phyloP scores from a whole-genome alignment of 2,797 vertebrate species.

The Moxostoma hubbsi region DNA sequence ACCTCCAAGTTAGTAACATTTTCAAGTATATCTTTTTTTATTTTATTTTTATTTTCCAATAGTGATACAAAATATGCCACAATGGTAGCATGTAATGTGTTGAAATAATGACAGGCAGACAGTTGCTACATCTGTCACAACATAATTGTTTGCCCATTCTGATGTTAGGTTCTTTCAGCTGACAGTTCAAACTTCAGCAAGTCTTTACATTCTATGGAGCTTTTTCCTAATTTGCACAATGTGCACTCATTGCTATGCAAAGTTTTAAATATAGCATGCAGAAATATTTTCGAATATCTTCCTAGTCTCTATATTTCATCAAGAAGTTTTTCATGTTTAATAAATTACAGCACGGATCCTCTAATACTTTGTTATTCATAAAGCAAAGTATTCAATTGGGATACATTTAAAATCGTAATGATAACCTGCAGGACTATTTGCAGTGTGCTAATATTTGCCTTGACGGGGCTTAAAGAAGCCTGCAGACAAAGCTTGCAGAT shows the following conservation, averaged over 20 bases:
- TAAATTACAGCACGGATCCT: slow-evolving; percentile 95
- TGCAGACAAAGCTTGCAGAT: slow-evolving; percentile 83
- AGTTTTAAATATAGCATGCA: slow-evolving; percentile 81
- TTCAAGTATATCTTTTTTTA: neutral
- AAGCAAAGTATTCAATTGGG: slow-evolving; percentile 90
- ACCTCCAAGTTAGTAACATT: neutral
- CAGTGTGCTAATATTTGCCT: slow-evolving; percentile 91
- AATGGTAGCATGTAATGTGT: neutral
- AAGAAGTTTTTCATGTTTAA: slow-evolving; percentile 98
- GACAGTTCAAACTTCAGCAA: slow-evolving; percentile 55
- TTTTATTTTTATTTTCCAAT: neutral
- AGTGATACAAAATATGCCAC: neutral
- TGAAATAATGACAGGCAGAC: slow-evolving; percentile 76
- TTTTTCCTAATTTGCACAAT: slow-evolving; percentile 84
- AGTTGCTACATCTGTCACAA: slow-evolving; percentile 86
- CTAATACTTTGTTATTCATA: slow-evolving; percentile 97
- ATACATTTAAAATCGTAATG: slow-evolving; percentile 96
- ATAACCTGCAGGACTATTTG: slow-evolving; percentile 95
- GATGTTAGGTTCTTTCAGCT: slow-evolving; percentile 75
- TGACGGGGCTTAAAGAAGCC: slow-evolving; percentile 84
- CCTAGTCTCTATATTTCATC: slow-evolving; percentile 97
- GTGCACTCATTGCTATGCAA: slow-evolving; percentile 91
- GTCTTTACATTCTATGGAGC: slow-evolving; percentile 84
- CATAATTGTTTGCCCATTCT: slow-evolving; percentile 83
- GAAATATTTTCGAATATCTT: slow-evolving; percentile 97